Evolutionary conservation across 2,888 invertebrate genomes (phyloP), one percentile per base, ranked within the genome.

Genomic region (Cosmorhoe ocellata): DNA sequence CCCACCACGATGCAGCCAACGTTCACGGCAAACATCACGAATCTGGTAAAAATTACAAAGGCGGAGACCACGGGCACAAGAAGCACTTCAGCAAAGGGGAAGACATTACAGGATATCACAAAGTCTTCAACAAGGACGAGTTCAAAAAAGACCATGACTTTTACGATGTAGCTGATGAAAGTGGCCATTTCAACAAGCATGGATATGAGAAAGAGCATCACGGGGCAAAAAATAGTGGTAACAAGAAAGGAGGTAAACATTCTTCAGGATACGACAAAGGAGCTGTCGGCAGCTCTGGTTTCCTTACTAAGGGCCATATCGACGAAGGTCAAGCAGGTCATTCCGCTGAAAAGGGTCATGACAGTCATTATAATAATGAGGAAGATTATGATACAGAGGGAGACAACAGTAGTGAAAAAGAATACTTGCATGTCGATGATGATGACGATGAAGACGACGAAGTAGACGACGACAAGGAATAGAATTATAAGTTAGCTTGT

Each of bases 81-180:
- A 90, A 92, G 44, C 91, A 92, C 56, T 92, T 91, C 77, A 93
- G 93, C 76, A 94, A 94, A 71, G 94, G 94, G 0, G 92, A 93
- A 55, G 93, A 93, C 42, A 91, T 94, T 13, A 93, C 92, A 5
- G 95, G 95, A 11, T 95, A 92, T 84, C 94, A 94, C 76, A 94
- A 93, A 66, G 93, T 94, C 0, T 94, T 93, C 79, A 92, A 92
- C 79, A 95, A 95, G 85, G 94, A 95, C 69, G 95, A 95, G 76
- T 95, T 92, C 88, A 94, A 95, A 76, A 95, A 95, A 70, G 93
- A 94, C 67, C 94, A 94, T 62, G 93, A 93, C 64, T 95, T 95
- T 82, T 95, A 95, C 73, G 95, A 95, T 67, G 93, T 94, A 39
- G 92, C 92, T 18, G 93, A 94, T 69, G 91, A 92, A 42, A 92